Base-by-base conservation (phyloP, 2,888 invertebrate species). In the Xestia sexstrigata region DNA sequence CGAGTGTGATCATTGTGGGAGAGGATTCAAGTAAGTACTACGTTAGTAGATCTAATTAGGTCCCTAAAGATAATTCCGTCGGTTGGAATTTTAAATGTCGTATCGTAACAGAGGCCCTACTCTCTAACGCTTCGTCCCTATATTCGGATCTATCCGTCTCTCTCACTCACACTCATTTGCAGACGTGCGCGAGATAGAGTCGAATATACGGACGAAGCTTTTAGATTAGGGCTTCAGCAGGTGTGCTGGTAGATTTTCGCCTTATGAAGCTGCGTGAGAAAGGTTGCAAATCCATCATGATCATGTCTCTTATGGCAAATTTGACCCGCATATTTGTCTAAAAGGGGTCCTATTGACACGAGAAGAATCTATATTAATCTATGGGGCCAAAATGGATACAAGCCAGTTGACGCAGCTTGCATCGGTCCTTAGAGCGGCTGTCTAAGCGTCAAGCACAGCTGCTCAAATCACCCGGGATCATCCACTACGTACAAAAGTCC, bases 1-100 rank as follows among this genome's bases (percentile, higher is more conserved):
- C 76, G 74, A 73, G 7, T 93, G 93, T 42, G 77, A 84, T 0
- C 87, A 89, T 8, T 93, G 93, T 74, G 88, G 88, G 0, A 78
- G 88, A 20, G 89, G 85, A 1, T 93, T 93, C 82, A 93, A 92
- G 93, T 93, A 17, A 88, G 88, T 86, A 39, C 23, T 30, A 17
- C 3, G 17, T 30, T 58, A 15, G 26, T 26, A 58, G 58, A 58
- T 30, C 15, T 15, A 8, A 17, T 26, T 15, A 26, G 17, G 58
- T 58, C 58, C 26, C 26, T 26, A 15, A 15, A 58, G 15, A 6
- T 26, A 26, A 15, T 58, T n/a, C 30, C 58, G 26, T 26, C 26
- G 7, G 58, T 2, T 15, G 58, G 17, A 30, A 26, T 58, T 35
- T 58, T 15, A 26, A 26, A 6, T 55, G n/a, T 26, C 26, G 55